Base-by-base conservation (phyloP, 2,888 invertebrate genomes). In the Blastobasis lacticolella region DNA sequence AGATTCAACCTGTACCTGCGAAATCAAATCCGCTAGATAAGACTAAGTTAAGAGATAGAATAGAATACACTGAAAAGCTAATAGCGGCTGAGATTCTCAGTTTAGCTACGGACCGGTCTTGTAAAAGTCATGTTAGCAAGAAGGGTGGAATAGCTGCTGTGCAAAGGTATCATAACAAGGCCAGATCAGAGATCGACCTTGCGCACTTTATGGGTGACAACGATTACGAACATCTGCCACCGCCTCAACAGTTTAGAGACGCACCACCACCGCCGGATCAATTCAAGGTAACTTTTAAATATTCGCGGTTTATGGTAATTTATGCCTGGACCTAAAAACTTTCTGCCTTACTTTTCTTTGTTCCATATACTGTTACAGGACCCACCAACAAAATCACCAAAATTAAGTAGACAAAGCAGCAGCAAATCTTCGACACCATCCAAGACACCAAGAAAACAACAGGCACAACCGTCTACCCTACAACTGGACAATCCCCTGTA, bases 181-280 rank as follows among this genome's bases (percentile, higher is more conserved):
- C 91, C 2, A 91, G 84, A 67, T 91, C 92, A 8, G 91, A 90
- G 64, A 78, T 91, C 38, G 89, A 91, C 66, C 76, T 92, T 37
- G 86, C 89, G 42, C 89, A 88, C 60, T 82, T 90, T 51, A 62
- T 69, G n/a, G 87, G 87, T 49, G 89, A 91, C 60, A 90, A 89
- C 72, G 91, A 91, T 44, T 92, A 93, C 66, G 94, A 94, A 62
- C 92, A 94, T 67, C 89, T 94, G 55, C 95, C 94, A 38, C 95
- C 95, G 0, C 95, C 95, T 1, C 94, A 94, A 69, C 94, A 95
- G 79, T 95, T 95, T 68, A 91, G 94, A 73, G 95, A 95, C 78
- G 92, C 92, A 48, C 93, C 94, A 23, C 92, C 94, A 44, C 94
- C 94, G 6, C 94, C 94, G 0, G 94, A 94, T 62, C 91, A 92